Evolutionary conservation across 2,797 vertebrate genomes (phyloP).

Genomic region (Perdix hodgsoniae): DNA sequence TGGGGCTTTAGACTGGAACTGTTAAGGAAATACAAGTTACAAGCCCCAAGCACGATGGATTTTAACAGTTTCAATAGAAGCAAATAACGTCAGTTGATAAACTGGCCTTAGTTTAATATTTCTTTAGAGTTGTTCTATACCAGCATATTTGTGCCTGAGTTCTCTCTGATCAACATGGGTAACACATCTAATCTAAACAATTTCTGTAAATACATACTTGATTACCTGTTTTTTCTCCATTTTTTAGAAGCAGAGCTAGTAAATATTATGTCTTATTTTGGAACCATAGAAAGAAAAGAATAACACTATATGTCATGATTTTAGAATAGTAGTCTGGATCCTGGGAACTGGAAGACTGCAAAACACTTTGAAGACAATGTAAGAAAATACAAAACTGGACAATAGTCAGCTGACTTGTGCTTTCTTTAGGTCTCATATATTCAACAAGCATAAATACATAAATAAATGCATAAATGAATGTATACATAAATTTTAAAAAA

Average conservation of each 20-base stretch:
- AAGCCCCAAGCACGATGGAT: neutral
- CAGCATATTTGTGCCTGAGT: neutral
- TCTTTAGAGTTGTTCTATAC: neutral
- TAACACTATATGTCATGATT: neutral
- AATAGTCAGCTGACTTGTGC: neutral
- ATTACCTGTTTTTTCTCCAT: neutral
- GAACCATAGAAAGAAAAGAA: neutral
- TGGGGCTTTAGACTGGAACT: neutral
- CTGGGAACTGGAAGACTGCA: neutral
- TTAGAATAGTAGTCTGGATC: neutral
- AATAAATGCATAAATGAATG: neutral
- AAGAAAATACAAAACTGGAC: neutral
- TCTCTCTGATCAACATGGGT: neutral
- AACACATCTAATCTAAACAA: neutral
- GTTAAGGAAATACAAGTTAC: neutral
- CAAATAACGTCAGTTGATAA: neutral
- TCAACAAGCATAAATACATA: neutral
- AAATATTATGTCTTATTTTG: neutral
- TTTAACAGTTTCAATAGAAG: neutral
- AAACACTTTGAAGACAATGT: neutral
- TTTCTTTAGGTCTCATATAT: neutral
- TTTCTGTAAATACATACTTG: neutral
- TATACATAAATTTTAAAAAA: too few species aligned
- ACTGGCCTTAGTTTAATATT: neutral
- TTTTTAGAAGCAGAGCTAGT: neutral